Evolutionary conservation across 2,113 vertebrate genomes (phyloP).

Genomic region (Stictonetta naevosa): DNA sequence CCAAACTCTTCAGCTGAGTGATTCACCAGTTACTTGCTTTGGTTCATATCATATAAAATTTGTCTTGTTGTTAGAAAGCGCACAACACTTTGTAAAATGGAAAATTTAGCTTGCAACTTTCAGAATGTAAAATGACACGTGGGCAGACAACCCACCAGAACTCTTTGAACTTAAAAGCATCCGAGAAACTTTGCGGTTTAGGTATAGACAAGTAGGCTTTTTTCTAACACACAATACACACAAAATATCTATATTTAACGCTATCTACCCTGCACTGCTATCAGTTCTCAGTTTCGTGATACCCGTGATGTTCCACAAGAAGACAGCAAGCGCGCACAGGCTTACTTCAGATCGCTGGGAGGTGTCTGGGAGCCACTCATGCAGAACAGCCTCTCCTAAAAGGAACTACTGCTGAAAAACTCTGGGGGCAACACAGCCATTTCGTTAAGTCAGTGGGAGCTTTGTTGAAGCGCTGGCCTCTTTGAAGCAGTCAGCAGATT

Average conservation of each 20-base stretch:
- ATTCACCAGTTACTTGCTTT: not conserved
- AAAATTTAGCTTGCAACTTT: not conserved
- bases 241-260: not conserved
- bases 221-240: not conserved
- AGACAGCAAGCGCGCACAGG: not conserved
- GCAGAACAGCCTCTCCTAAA: not conserved
- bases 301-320: not conserved
- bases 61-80: not conserved
- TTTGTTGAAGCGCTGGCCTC: not conserved
- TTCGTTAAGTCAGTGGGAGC: not conserved
- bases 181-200: not conserved
- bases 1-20: not conserved
- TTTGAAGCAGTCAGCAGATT: not conserved
- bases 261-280: not conserved
- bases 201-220: not conserved
- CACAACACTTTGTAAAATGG: not conserved
- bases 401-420: not conserved
- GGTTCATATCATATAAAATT: not conserved
- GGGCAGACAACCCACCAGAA: not conserved
- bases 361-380: not conserved
- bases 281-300: not conserved
- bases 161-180: not conserved
- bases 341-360: not conserved
- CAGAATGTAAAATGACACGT: not conserved
- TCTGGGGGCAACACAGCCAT: accelerated